phyloP scores from a whole-genome alignment of 2,113 vertebrate genomes.

The Seriola aureovittata region DNA sequence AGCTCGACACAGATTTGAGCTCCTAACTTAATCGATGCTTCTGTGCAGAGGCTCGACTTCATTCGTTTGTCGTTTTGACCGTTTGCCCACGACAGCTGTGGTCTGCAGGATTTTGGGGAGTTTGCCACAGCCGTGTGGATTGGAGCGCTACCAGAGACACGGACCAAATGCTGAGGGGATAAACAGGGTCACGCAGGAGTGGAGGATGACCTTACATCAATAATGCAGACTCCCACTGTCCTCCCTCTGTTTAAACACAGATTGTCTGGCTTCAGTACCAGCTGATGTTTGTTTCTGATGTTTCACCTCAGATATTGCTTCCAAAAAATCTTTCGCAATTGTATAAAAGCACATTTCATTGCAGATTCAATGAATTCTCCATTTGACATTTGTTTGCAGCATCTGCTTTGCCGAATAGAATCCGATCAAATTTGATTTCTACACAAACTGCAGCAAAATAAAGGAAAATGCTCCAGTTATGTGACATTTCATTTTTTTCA shows the following conservation, averaged over 20 bases:
- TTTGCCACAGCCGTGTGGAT: background rate
- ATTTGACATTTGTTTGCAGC: background rate
- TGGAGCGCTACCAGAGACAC: constrained; percentile 28
- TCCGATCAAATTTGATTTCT: background rate
- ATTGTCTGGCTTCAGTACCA: background rate
- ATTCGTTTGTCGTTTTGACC: background rate
- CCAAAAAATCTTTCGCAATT: background rate
- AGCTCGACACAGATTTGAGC: background rate
- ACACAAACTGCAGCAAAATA: background rate
- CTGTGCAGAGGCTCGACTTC: background rate
- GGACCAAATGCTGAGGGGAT: constrained; percentile 12
- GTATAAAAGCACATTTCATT: rapidly evolving
- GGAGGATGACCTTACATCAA: constrained; percentile 8
- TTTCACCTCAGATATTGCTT: background rate
- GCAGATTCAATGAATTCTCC: background rate
- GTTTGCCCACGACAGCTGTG: constrained; percentile 27
- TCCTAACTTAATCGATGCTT: too few species aligned
- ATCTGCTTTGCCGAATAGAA: background rate
- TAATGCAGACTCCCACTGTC: constrained; percentile 13
- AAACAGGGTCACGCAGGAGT: constrained; percentile 7
- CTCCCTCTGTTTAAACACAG: constrained; percentile 47
- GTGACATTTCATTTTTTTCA: background rate
- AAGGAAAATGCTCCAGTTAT: background rate
- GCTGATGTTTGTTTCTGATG: background rate
- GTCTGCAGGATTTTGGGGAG: constrained; percentile 1